Conservation (phyloP, 2,888 invertebrate genomes). For the Nomada goodeniana region DNA sequence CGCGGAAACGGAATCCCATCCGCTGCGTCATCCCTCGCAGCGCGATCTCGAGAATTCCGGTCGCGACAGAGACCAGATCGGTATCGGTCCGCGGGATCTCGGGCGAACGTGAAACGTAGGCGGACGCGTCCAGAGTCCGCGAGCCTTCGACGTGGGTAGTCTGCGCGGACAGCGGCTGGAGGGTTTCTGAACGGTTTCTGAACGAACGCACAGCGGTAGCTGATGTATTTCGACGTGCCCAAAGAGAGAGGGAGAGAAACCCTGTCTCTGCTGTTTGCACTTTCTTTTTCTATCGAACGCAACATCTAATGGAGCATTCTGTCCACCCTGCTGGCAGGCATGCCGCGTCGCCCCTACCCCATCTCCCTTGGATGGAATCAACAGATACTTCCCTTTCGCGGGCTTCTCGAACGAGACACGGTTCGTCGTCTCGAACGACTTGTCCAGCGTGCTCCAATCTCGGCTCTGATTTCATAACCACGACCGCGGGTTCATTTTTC, state of each 20-base stretch:
- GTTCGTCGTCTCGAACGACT: constrained; percentile 36
- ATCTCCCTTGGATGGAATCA: constrained; percentile 65
- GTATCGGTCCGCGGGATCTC: constrained; percentile 38
- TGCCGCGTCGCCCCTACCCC: constrained; percentile 66
- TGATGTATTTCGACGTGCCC: constrained; percentile 83
- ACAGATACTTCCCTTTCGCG: constrained; percentile 79
- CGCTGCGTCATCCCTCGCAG: background rate
- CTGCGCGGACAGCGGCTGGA: constrained; percentile 71
- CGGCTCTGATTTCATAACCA: constrained; percentile 65
- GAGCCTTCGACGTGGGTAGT: constrained; percentile 76
- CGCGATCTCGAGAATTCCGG: constrained; percentile 7
- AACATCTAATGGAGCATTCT: constrained; percentile 70
- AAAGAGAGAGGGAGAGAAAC: constrained; percentile 73
- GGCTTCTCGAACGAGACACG: constrained; percentile 71
- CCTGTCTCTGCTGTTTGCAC: background rate
- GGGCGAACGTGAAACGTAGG: constrained; percentile 44
- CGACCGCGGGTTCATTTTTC: constrained; percentile 61
- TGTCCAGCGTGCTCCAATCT: constrained; percentile 18
- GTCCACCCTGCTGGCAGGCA: background rate
- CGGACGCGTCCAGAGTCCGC: constrained; percentile 40
- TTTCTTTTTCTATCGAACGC: constrained; percentile 64
- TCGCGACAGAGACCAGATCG: constrained; percentile 39
- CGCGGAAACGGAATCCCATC: background rate
- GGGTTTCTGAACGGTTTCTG: constrained; percentile 83
- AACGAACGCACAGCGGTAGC: constrained; percentile 83